Conservation (phyloP, 2,797 vertebrate genomes). For the Setipinna tenuifilis region DNA sequence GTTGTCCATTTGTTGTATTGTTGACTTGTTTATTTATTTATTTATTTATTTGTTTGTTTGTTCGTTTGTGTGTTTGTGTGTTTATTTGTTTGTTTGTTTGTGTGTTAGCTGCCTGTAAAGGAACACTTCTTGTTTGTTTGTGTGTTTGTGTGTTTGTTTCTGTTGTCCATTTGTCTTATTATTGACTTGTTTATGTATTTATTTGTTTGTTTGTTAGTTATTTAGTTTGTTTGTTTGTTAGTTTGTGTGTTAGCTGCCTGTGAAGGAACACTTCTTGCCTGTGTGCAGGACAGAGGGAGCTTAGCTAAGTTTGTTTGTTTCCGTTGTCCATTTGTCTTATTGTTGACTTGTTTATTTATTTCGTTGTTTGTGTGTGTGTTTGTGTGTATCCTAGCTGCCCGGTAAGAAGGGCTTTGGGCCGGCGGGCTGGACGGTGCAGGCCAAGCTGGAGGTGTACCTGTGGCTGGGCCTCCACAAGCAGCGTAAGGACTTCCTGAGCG, state of each 20-base stretch:
- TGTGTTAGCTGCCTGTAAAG: not conserved
- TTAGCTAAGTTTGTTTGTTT: too few species aligned
- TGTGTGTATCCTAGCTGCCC: constrained; percentile 78
- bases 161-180: too few species aligned
- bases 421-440: constrained; percentile 94
- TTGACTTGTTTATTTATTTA: not conserved
- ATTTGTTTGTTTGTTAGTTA: not conserved
- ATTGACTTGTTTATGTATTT: too few species aligned
- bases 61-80: too few species aligned
- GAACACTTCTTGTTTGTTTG: not conserved
- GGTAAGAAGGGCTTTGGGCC: constrained; percentile 93
- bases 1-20: not conserved
- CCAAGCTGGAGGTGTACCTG: constrained; percentile 94
- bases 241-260: too few species aligned
- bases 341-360: not conserved
- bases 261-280: too few species aligned
- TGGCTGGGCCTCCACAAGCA: constrained; percentile 97
- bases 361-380: constrained; percentile 19
- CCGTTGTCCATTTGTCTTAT: not conserved
- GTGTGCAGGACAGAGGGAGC: too few species aligned
- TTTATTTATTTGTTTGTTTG: not conserved
- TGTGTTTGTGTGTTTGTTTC: too few species aligned
- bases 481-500: constrained; percentile 88
- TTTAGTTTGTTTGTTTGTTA: not conserved
- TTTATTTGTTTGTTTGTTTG: not conserved